Base-by-base conservation (phyloP, 2,113 vertebrate genomes). In the Phocoena sinus region DNA sequence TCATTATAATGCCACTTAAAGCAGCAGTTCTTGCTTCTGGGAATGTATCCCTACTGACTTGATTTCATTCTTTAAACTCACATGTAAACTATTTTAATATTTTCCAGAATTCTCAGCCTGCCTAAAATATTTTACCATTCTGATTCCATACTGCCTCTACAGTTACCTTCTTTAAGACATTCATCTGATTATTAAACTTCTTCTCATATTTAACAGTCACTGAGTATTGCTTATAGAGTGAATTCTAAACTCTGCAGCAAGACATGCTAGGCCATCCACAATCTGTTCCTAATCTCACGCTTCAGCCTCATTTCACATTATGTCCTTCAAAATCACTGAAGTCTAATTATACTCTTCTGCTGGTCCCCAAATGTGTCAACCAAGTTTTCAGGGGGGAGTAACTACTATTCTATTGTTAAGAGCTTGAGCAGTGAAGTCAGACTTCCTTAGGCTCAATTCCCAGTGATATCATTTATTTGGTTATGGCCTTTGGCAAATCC, bases 281-380 rank as follows among this genome's bases (percentile, higher is more conserved):
- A 96, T 94, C 97, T 98, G 97, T 97, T 97, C 60, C 95, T 97
- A 96, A 97, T 97, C 94, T 98, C 92, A 87, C 73, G 97, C 95
- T 97, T 98, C 97, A 97, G 97, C 95, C 73, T 97, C 97, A 97
- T 97, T 98, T 97, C 98, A 97, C 98, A 97, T 97, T 97, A 98
- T 97, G 95, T 96, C 92, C 92, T 94, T 93, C 97, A 96, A 56
- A 95, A 95, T 96, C 83, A 84, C 92, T 95, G 33, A 70, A 86
- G 58, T 95, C 92, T 97, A 96, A 97, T 97, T 97, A 96, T 68
- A 63, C 63, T 96, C 82, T 96, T 89, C 63, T 71, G 18, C 58
- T 96, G 63, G 63, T 90, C 82, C 89, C 97, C 70, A 80, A 89
- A 68, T 6, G 18, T 6, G 6, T 60, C 77, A 67, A 80, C 62